A percentile compares a stretch with the other conserved stretches of the same genome.
Evolutionary conservation across 1,140 invertebrate genomes (phyloP).

Genomic region (Zaprionus ornatus): DNA sequence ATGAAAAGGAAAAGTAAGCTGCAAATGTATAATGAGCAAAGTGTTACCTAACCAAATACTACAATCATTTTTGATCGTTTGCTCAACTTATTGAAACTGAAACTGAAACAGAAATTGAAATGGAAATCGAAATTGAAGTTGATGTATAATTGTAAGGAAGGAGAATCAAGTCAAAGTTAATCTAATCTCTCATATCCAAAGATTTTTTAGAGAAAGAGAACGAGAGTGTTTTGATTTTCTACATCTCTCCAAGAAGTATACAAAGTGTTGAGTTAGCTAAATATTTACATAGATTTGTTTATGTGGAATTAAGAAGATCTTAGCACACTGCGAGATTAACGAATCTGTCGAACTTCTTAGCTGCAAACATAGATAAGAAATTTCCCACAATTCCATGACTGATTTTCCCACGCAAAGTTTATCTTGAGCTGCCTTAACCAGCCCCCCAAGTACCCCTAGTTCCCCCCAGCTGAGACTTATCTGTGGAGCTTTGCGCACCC

Average conservation of each 20-base stretch:
- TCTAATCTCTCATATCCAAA: not conserved
- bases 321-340: not conserved
- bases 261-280: not conserved
- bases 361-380: slow-evolving; percentile 2
- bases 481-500: slow-evolving; percentile 36
- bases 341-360: not conserved
- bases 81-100: not conserved
- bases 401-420: slow-evolving; percentile 43
- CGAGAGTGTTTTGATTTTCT: no score
- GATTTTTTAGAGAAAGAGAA: not conserved
- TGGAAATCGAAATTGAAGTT: not conserved
- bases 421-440: not conserved
- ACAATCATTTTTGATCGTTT: slow-evolving; percentile 14
- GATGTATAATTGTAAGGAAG: not conserved
- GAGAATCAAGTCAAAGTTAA: not conserved
- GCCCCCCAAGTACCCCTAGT: not conserved
- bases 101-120: slow-evolving; percentile 1
- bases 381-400: slow-evolving; percentile 24
- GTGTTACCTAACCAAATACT: slow-evolving; percentile 28
- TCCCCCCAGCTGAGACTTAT: slow-evolving; percentile 24
- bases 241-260: no score
- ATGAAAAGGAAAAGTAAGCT: slow-evolving; percentile 10
- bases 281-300: not conserved
- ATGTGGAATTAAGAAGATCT: not conserved
- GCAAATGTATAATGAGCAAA: slow-evolving; percentile 25